A percentile compares a stretch with the other conserved stretches of the same genome.
These are phyloP conservation scores for Aotus griseimembra DNA, from an alignment of 2,797 vertebrate species.

Conservation along the genomic window DNA sequence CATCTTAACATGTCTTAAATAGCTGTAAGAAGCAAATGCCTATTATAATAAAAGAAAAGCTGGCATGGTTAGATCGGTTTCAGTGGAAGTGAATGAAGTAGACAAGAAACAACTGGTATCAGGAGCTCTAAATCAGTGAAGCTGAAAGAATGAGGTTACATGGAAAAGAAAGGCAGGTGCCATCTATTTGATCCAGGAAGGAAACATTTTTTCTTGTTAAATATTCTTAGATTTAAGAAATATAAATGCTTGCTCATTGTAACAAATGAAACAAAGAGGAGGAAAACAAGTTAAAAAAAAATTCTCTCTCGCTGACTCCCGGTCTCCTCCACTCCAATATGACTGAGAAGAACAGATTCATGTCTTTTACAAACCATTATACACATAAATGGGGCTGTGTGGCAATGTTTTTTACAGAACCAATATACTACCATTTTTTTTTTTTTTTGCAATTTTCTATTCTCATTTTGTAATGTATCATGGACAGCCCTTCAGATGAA, in stretches of 20 bases:
- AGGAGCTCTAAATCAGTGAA: background rate
- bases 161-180: background rate
- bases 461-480: background rate
- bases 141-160: background rate
- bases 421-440: background rate
- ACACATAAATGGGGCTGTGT: background rate
- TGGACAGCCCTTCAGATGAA: background rate
- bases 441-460: background rate
- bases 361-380: background rate
- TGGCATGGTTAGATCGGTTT: background rate
- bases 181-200: background rate
- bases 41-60: conserved; percentile 24
- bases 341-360: background rate
- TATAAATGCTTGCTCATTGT: background rate
- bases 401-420: background rate
- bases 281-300: background rate
- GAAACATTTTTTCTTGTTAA: background rate
- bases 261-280: background rate
- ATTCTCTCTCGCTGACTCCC: background rate
- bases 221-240: background rate
- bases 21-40: conserved; percentile 34
- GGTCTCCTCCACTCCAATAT: background rate
- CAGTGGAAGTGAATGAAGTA: conserved; percentile 34
- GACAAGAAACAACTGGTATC: conserved; percentile 54
- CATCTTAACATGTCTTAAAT: conserved; percentile 45